Base-by-base conservation (phyloP, 1,140 invertebrate genomes). In the Coelopa frigida region DNA sequence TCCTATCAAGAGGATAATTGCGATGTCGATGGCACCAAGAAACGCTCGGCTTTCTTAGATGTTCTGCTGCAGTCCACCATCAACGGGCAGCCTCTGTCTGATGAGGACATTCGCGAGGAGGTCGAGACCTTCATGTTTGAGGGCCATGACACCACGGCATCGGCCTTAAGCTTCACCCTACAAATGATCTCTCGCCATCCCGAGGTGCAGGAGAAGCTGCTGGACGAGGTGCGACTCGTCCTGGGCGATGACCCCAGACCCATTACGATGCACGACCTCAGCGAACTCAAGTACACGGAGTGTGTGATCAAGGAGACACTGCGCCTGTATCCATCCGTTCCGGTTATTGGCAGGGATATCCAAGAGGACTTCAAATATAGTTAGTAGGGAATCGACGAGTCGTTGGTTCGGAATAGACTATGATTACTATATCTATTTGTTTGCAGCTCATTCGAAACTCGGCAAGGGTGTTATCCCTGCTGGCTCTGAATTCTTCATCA, bases 91-190 rank as follows among this genome's bases (percentile, higher is more conserved):
- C 58, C 62, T 1, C 57, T 85, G 37, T 75, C 72, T 5, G 71
- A 82, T 54, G 62, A 72, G 21, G 82, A 84, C 55, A 82, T 87
- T 27, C 57, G 74, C 35, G 77, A 83, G 61, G 78, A 82, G 70
- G 78, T 82, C 3, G 78, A 82, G 48, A 84, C 82, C 1, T 84
- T 84, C 49, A 80, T 83, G 75, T 83, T 84, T 59, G 81, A 79
- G 71, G 62, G 62, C 0, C 62, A 65, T 17, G 66, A 69, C 22
- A 69, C 66, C 7, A 69, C 61, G 7, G 51, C 59, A 4, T 64
- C 63, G 12, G 66, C 54, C 0, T 27, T 59, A 2, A 52, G 49
- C 40, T 69, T 62, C 6, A 54, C 59, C 32, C 42, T 68, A 17
- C 44, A 54, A 26, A 22, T 52, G 7, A 17, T 69, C 5, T 53